Evolutionary conservation across 53 echinoderm and acorn worm species (phyloP), one percentile per base, ranked within the genome.

Genomic region (Glandiceps talaboti): DNA sequence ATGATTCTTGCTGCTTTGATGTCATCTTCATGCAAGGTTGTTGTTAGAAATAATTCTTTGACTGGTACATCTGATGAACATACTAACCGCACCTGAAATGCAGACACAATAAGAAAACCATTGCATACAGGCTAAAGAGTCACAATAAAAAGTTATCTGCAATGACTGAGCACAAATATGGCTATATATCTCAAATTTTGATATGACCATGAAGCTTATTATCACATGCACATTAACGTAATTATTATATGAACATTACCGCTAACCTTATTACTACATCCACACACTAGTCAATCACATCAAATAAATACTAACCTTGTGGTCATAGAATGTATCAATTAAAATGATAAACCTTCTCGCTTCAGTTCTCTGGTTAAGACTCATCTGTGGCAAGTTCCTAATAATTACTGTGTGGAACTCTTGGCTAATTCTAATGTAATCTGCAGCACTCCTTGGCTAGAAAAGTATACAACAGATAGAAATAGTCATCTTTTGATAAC

Each of bases 311-410:
- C 30, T 80, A 28, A 96, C 97, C 97, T 90, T 90, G 32, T 90
- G 73, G 74, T 96, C 99, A 86, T 99, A 99, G 84, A 99, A 99
- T 32, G 91, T 94, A 76, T 99, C 99, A 32, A 99, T 88, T 88
- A 99, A 82, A 27, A 89, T 91, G 45, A 99, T 99, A 74, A 99
- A 99, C 29, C 99, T 83, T 74, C 93, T 85, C 10, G 93, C 93
- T 28, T 87, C 85, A 1, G 99, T 87, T 83, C 91, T 99, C 77
- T 84, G 87, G 31, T 80, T 82, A 1, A 99, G 74, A 14, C 93
- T 93, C 99, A 99, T 93, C 86, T 99, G 99, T 28, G 99, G 99
- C 1, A 99, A 89, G 76, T 94, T 83, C n/a, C 82, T 64, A 12
- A 99, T 89, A 73, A 99, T 88, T 33, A 99, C 87, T 27, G 85